Evolutionary conservation across 2,888 invertebrate species (phyloP).

Genomic region (Esperia sulphurella): DNA sequence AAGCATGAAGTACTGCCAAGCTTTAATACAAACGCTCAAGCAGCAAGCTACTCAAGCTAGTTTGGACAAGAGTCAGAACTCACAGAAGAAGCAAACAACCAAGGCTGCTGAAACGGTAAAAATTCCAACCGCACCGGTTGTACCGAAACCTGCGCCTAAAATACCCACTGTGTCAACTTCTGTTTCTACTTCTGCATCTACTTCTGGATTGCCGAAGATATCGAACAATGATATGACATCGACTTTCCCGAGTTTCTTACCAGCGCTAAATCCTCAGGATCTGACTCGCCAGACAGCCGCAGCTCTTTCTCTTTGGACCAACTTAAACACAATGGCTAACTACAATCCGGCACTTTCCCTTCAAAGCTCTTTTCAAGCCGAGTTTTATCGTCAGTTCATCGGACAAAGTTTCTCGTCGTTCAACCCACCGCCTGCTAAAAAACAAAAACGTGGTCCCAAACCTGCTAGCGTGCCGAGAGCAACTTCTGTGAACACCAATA

Average conservation of each 20-base stretch:
- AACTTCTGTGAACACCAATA: slow-evolving; percentile 9
- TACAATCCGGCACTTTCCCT: slow-evolving; percentile 36
- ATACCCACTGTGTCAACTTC: background rate
- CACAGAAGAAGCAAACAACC: slow-evolving; percentile 54
- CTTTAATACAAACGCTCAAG: slow-evolving; percentile 79
- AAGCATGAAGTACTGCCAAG: slow-evolving; percentile 85
- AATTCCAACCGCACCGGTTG: slow-evolving; percentile 18
- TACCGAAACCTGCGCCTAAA: slow-evolving; percentile 40
- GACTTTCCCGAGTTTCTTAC: slow-evolving; percentile 60
- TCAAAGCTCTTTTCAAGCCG: slow-evolving; percentile 63
- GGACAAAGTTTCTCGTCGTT: slow-evolving; percentile 52
- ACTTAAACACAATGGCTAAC: slow-evolving; percentile 55
- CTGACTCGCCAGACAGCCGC: slow-evolving; percentile 61
- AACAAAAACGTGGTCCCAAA: slow-evolving; percentile 63
- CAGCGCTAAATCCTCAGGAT: slow-evolving; percentile 57
- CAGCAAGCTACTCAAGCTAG: slow-evolving; percentile 67
- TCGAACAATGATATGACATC: slow-evolving; percentile 57
- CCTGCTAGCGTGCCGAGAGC: slow-evolving; percentile 18
- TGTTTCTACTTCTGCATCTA: slow-evolving; percentile 21
- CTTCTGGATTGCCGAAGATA: slow-evolving; percentile 47
- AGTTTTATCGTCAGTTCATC: slow-evolving; percentile 63
- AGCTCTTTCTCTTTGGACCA: slow-evolving; percentile 53
- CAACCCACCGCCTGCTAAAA: slow-evolving; percentile 51
- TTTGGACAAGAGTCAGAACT: slow-evolving; percentile 53
- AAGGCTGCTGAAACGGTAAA: slow-evolving; percentile 43